Base-by-base conservation (phyloP, 1,140 invertebrate genomes). In the Brachionus paranguensis region DNA sequence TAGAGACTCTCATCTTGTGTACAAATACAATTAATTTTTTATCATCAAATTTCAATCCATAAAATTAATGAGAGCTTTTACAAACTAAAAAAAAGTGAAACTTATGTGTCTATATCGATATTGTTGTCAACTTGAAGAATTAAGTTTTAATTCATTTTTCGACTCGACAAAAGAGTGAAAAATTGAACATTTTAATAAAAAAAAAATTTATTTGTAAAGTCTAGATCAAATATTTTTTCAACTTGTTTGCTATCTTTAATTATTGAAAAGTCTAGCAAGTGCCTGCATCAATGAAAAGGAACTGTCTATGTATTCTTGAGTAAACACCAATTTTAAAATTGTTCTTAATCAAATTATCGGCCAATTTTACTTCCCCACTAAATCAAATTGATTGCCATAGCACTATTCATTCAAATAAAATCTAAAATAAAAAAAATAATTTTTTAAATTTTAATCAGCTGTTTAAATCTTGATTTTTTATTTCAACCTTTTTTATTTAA, bases 181-280 rank as follows among this genome's bases (percentile, higher is more conserved):
- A 72, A 41, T 41, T 72, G 33, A 33, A 68, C 65, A 68, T 68
- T 72, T 72, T 72, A 43, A 72, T 43, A 43, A 41, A 37, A 37
- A 37, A 37, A 47, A 72, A 3, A 24, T 72, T 72, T 72, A 47
- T 72, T 72, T 72, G 41, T 43, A 72, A 72, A 41, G 68, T 72
- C 68, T 72, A 72, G 68, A 37, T 41, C 68, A 20, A 72, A 20
- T 72, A 41, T 72, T 68, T 68, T 33, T 72, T 41, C 17, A 43
- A 72, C n/a, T 72, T 72, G 68, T 72, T 72, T 72, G 37, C 41
- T 43, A 43, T 72, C 68, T 43, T 72, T 72, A 72, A 72, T 72
- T 72, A 72, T 72, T 72, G 41, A 72, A 72, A 43, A 41, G 68
- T 72, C 68, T 72, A 72, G 68, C 37, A 41, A 41, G 68, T 72